Evolutionary conservation across 2,797 vertebrate species (phyloP).

Genomic region (Heteromormyrus szaboi): DNA sequence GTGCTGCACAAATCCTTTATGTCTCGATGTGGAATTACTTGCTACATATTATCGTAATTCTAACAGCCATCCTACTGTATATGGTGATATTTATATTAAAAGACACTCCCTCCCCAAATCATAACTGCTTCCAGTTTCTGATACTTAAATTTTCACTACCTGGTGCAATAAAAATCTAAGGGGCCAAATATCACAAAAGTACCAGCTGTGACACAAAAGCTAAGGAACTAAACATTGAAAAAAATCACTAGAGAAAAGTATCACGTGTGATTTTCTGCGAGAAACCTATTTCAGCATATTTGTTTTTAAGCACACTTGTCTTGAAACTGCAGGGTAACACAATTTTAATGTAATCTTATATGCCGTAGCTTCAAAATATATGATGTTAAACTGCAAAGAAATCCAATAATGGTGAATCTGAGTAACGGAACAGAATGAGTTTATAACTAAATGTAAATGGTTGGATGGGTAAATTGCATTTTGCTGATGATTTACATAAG

Average conservation of each 20-base stretch:
- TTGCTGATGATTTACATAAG: constrained; percentile 27
- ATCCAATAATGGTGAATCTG: not conserved
- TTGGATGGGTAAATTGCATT: constrained; percentile 23
- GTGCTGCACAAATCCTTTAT: not conserved
- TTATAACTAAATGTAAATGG: constrained; percentile 22
- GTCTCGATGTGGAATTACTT: not conserved
- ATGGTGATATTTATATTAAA: not conserved
- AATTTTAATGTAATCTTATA: not conserved
- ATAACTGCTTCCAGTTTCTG: not conserved
- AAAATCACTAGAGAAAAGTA: not conserved
- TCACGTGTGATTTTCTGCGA: not conserved
- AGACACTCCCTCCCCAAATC: not conserved
- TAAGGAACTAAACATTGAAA: not conserved
- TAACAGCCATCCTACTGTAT: not conserved
- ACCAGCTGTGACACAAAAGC: not conserved
- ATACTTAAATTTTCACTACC: not conserved
- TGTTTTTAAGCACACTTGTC: not conserved
- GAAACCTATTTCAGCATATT: not conserved
- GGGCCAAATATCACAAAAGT: not conserved
- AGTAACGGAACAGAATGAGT: not conserved
- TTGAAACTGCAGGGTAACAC: not conserved
- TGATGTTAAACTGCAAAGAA: constrained; percentile 8
- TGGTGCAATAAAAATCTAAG: not conserved
- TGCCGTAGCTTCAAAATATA: not conserved
- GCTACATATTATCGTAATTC: not conserved